Percentiles rank a stretch among this genome's conserved stretches.
Conservation (phyloP, 2,113 vertebrate species). For the Semicossyphus pulcher region DNA sequence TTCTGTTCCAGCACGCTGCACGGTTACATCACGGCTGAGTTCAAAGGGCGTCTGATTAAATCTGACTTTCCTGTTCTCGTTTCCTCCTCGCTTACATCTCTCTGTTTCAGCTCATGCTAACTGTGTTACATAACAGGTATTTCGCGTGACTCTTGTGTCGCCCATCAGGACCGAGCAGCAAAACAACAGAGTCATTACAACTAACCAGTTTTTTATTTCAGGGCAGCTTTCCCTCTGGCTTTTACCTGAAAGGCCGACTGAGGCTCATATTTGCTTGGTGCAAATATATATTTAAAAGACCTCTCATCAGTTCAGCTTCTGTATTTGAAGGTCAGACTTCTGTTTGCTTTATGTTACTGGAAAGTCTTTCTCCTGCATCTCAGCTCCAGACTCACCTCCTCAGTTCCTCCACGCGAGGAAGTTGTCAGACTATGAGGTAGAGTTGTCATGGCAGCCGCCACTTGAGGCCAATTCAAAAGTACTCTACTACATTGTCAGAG, state of each 20-base stretch:
- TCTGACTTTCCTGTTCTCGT: slow-evolving; percentile 40
- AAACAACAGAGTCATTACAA: slow-evolving; percentile 7
- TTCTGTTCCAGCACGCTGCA: slow-evolving; percentile 36
- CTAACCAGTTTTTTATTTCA: slow-evolving; percentile 58
- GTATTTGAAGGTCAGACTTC: not conserved
- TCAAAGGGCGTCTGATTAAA: slow-evolving; percentile 44
- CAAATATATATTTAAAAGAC: slow-evolving; percentile 19
- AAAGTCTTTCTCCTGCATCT: slow-evolving; percentile 77
- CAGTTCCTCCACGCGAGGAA: slow-evolving; percentile 88
- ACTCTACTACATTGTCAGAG: slow-evolving; percentile 91
- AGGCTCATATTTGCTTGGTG: slow-evolving; percentile 13
- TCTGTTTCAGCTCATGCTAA: slow-evolving; percentile 54
- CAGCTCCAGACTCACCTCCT: slow-evolving; percentile 93
- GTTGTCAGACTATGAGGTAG: slow-evolving; percentile 91
- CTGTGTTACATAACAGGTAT: slow-evolving; percentile 65
- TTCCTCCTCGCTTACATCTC: slow-evolving; percentile 39
- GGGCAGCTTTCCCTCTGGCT: not conserved
- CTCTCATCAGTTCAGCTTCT: slow-evolving; percentile 19
- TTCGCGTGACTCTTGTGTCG: not conserved
- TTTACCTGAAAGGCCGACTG: not conserved
- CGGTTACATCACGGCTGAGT: slow-evolving; percentile 8
- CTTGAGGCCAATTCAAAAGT: slow-evolving; percentile 94
- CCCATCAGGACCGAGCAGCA: slow-evolving; percentile 6
- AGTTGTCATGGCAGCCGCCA: slow-evolving; percentile 94
- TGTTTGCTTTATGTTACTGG: slow-evolving; percentile 45